Evolutionary conservation across 2,797 vertebrate species (phyloP).

Genomic region (Benthosema pterotum): DNA sequence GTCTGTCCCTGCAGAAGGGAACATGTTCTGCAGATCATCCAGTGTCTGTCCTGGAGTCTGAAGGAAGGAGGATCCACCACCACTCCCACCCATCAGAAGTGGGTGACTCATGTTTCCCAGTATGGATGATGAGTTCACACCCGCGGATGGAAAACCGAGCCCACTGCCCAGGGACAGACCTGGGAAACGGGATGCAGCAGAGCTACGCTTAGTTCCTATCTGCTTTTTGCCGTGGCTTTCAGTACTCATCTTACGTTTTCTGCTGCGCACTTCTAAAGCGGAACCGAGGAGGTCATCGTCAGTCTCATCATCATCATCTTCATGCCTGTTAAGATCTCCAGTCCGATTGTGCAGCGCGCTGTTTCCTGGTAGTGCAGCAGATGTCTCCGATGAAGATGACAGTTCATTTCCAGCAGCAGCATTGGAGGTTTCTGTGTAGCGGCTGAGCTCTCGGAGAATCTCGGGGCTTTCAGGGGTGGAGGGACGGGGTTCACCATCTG

Average conservation of each 20-base stretch:
- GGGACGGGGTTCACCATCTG: slow-evolving; percentile 80
- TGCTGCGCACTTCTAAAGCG: slow-evolving; percentile 82
- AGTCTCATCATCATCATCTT: slow-evolving; percentile 41
- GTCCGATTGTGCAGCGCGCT: slow-evolving; percentile 58
- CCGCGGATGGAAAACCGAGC: slow-evolving; percentile 86
- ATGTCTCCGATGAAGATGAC: slow-evolving; percentile 31
- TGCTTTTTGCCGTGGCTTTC: slow-evolving; percentile 81
- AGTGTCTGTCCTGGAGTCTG: slow-evolving; percentile 89
- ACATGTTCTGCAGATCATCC: slow-evolving; percentile 91
- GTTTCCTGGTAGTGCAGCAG: slow-evolving; percentile 46
- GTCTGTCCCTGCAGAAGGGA: slow-evolving; percentile 88
- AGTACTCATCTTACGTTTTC: slow-evolving; percentile 86
- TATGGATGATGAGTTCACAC: slow-evolving; percentile 84
- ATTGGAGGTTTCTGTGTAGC: slow-evolving; percentile 81
- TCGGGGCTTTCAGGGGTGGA: slow-evolving; percentile 90
- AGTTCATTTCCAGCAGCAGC: slow-evolving; percentile 55
- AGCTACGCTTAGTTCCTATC: slow-evolving; percentile 81
- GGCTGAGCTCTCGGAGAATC: slow-evolving; percentile 91
- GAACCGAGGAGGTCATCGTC: slow-evolving; percentile 70
- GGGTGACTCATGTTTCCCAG: slow-evolving; percentile 89
- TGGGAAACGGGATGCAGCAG: slow-evolving; percentile 77
- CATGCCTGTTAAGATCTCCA: slow-evolving; percentile 59
- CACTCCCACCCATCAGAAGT: slow-evolving; percentile 86
- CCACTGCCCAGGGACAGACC: slow-evolving; percentile 84
- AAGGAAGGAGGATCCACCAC: slow-evolving; percentile 88